A percentile compares a stretch with the other conserved stretches of the same genome.
phyloP scores from a whole-genome alignment of 2,113 vertebrate species.

The Pygoscelis antarcticus region DNA sequence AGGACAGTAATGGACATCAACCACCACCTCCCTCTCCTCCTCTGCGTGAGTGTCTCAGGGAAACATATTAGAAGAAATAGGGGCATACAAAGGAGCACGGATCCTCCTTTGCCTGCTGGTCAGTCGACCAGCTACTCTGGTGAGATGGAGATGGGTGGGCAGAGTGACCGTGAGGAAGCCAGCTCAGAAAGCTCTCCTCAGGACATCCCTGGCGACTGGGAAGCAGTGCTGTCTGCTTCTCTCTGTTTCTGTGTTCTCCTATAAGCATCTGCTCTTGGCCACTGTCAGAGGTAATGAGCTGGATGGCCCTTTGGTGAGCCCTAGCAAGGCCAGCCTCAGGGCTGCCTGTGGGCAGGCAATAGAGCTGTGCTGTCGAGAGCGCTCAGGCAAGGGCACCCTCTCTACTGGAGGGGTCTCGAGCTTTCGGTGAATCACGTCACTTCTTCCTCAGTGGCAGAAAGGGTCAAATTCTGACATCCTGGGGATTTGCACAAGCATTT shows the following conservation, averaged over 20 bases:
- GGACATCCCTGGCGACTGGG: not conserved
- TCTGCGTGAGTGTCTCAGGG: not conserved
- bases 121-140: not conserved
- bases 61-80: not conserved
- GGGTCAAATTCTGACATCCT: not conserved
- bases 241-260: not conserved
- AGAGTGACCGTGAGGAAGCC: accelerated
- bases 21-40: not conserved
- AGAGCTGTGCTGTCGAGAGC: not conserved
- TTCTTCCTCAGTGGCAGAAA: not conserved
- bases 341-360: accelerated
- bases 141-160: not conserved
- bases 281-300: not conserved
- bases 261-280: not conserved
- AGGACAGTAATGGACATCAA: not conserved
- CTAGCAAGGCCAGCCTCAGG: not conserved
- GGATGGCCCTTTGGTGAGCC: not conserved
- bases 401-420: not conserved
- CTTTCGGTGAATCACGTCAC: accelerated
- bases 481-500: not conserved
- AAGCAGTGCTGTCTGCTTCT: not conserved
- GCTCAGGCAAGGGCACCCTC: not conserved
- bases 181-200: not conserved
- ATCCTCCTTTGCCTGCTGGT: not conserved
- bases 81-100: not conserved